Percentiles rank a stretch among this genome's conserved stretches.
phyloP scores from a whole-genome alignment of 2,113 vertebrate genomes.

The Hepsetus odoe region DNA sequence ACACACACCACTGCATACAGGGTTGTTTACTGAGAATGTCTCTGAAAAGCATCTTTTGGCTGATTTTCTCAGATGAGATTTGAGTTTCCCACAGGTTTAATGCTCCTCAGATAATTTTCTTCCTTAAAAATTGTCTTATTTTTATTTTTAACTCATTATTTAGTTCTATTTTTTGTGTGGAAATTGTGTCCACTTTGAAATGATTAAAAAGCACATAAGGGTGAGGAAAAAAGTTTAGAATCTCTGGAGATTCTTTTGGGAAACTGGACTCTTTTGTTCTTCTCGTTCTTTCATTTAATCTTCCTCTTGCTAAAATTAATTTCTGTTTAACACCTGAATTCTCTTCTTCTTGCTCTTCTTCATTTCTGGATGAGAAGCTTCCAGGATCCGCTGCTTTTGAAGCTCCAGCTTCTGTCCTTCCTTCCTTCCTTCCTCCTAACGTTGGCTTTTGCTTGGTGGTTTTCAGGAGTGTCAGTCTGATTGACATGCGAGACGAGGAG shows the following conservation, averaged over 20 bases:
- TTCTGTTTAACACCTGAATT: background rate
- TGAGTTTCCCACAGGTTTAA: background rate
- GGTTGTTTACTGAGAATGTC: background rate
- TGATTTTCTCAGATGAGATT: background rate
- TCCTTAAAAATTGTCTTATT: too few relatives aligned
- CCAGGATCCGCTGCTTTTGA: background rate
- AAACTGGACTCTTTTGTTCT: background rate
- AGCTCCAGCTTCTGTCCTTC: background rate
- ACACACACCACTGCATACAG: constrained; percentile 7
- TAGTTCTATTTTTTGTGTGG: too few relatives aligned
- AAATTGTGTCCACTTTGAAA: too few relatives aligned
- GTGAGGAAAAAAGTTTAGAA: too few relatives aligned
- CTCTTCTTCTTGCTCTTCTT: background rate
- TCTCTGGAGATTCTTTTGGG: background rate
- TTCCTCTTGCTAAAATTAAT: constrained; percentile 7
- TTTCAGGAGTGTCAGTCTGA: constrained; percentile 90
- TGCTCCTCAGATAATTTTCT: background rate
- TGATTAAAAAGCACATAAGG: too few relatives aligned
- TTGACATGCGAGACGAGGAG: constrained; percentile 90
- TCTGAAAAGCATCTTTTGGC: background rate
- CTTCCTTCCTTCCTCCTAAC: background rate
- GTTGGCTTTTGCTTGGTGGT: constrained; percentile 29
- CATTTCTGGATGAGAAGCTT: background rate
- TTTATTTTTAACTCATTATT: too few relatives aligned
- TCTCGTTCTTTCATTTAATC: background rate